A percentile compares a stretch with the other conserved stretches of the same genome.
Evolutionary conservation across 2,113 vertebrate genomes (phyloP).

Genomic region (Alouatta palliata): DNA sequence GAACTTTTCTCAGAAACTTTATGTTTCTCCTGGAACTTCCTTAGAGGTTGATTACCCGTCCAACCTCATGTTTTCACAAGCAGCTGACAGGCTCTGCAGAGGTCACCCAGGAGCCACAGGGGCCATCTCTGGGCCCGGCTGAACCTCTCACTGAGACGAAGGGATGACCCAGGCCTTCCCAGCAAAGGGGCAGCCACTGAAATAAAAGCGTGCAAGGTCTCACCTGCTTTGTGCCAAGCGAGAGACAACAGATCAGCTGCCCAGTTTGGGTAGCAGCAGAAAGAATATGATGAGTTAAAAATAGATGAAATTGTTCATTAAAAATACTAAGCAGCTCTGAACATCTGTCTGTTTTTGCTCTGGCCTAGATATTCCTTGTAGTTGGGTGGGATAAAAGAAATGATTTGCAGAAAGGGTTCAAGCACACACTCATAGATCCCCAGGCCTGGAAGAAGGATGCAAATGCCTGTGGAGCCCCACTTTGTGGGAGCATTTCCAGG

Average conservation of each 20-base stretch:
- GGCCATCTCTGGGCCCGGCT: not conserved
- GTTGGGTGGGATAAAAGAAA: not conserved
- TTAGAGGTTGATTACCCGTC: not conserved
- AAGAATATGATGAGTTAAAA: not conserved
- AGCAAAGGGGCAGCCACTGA: not conserved
- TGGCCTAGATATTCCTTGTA: not conserved
- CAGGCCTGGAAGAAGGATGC: not conserved
- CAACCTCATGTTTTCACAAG: not conserved
- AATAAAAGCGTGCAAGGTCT: not conserved
- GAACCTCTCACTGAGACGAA: not conserved
- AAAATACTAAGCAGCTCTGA: not conserved
- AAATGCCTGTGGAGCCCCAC: rapidly evolving
- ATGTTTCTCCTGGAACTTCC: not conserved
- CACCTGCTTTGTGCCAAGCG: not conserved
- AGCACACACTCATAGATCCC: too few species aligned
- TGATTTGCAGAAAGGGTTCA: not conserved
- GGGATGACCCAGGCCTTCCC: not conserved
- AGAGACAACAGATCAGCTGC: not conserved
- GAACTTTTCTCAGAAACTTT: too few species aligned
- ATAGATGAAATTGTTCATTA: not conserved
- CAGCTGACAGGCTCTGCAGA: not conserved
- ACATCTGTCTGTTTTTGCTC: not conserved
- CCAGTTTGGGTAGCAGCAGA: not conserved
- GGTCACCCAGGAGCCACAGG: not conserved
- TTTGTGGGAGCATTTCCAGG: not conserved